Evolutionary conservation across 2,888 invertebrate species (phyloP).

Genomic region (Drosophila pegasa): DNA sequence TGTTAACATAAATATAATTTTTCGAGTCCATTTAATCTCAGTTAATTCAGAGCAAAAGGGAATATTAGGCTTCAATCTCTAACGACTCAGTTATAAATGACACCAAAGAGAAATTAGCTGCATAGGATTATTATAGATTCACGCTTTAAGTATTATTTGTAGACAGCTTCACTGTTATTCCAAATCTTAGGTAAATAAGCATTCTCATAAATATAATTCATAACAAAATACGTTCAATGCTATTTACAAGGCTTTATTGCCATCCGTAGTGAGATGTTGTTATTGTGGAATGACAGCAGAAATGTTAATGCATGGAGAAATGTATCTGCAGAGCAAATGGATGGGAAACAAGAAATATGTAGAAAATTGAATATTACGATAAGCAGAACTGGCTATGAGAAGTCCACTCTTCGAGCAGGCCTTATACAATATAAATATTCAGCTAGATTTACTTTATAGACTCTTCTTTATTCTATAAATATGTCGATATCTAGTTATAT

Average conservation of each 20-base stretch:
- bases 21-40: too few species aligned
- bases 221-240: background rate
- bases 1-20: too few species aligned
- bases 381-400: background rate
- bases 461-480: too few species aligned
- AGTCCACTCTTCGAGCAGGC: background rate
- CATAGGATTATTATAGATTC: too few species aligned
- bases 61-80: too few species aligned
- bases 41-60: too few species aligned
- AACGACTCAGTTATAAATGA: too few species aligned
- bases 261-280: background rate
- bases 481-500: too few species aligned
- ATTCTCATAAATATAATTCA: background rate
- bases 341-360: background rate
- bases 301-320: background rate
- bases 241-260: background rate
- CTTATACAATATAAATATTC: background rate
- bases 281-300: background rate
- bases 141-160: too few species aligned
- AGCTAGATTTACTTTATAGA: background rate
- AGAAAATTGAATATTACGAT: background rate
- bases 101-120: background rate
- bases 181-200: background rate
- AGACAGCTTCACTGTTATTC: too few species aligned
- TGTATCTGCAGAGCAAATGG: too few species aligned